Evolutionary conservation across 2,797 vertebrate species (phyloP).

Genomic region (Halcyon chelicuti): DNA sequence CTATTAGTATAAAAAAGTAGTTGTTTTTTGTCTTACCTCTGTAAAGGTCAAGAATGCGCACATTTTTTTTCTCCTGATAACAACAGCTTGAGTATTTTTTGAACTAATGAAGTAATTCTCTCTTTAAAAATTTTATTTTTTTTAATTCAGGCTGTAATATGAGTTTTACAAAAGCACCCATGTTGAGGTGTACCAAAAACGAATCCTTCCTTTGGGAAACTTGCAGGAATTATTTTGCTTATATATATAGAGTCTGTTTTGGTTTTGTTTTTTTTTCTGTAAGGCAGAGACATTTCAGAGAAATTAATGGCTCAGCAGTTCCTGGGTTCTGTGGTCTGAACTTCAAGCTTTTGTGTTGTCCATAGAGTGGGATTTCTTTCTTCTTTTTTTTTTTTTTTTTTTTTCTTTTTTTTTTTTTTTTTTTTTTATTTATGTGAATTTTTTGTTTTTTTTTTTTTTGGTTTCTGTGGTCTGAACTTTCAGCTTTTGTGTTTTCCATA

Average conservation of each 20-base stretch:
- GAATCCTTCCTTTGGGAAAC: neutral
- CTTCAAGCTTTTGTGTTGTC: neutral
- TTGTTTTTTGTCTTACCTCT: conserved; percentile 25
- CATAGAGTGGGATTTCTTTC: neutral
- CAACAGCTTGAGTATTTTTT: conserved; percentile 14
- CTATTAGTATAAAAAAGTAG: conserved; percentile 50
- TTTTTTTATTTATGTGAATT: no score
- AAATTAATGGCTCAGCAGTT: conserved; percentile 23
- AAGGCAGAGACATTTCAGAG: neutral
- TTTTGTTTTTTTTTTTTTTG: no score
- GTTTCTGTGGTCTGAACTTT: neutral
- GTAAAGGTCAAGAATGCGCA: conserved; percentile 61
- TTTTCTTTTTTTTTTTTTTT: neutral
- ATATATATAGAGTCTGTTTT: neutral
- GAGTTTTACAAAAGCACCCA: conserved; percentile 34
- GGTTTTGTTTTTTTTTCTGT: neutral
- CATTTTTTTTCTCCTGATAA: conserved; percentile 34
- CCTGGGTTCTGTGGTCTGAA: neutral
- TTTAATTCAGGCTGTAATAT: neutral
- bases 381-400: no score
- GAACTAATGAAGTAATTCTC: neutral
- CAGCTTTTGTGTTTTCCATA: neutral
- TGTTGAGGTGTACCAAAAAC: neutral
- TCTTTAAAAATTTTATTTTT: neutral
- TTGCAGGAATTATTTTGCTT: conserved; percentile 39